These are phyloP conservation scores for Vicugna pacos DNA, from an alignment of 2,113 vertebrate species.

Conservation along the genomic window DNA sequence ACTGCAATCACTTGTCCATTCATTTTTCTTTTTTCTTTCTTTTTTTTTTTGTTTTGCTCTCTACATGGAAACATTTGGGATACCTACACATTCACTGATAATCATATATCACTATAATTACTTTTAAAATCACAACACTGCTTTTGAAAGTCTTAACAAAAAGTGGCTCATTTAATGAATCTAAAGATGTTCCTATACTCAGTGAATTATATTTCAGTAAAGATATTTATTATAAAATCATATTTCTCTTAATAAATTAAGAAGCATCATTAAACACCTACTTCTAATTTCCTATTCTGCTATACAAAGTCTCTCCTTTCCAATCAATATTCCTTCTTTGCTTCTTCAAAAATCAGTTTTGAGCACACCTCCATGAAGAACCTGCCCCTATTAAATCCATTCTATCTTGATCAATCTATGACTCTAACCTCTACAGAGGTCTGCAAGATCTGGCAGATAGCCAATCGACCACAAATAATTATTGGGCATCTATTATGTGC, in stretches of 20 bases:
- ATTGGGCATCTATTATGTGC: not conserved
- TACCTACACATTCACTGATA: not conserved
- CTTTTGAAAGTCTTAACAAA: conserved; percentile 30
- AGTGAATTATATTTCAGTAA: conserved; percentile 1
- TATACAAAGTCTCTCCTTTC: not conserved
- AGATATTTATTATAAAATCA: conserved; percentile 2
- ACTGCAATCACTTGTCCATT: not conserved
- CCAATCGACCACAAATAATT: not conserved
- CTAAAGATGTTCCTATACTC: conserved; percentile 38
- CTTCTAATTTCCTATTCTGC: not conserved
- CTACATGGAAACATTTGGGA: not conserved
- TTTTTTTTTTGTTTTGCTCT: not conserved
- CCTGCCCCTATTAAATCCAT: not conserved
- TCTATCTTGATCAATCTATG: not conserved
- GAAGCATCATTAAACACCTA: not conserved
- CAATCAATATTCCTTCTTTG: not conserved
- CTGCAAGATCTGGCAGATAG: not conserved
- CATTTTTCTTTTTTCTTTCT: too few relatives aligned
- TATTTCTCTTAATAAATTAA: conserved; percentile 18
- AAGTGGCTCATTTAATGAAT: conserved; percentile 43
- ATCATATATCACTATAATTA: conserved; percentile 33
- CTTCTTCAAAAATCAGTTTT: conserved; percentile 11
- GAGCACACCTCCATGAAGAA: not conserved
- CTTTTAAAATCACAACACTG: conserved; percentile 54
- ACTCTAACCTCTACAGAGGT: not conserved